phyloP scores from a whole-genome alignment of 2,113 vertebrate species.

The Drymodes brunneopygia region DNA sequence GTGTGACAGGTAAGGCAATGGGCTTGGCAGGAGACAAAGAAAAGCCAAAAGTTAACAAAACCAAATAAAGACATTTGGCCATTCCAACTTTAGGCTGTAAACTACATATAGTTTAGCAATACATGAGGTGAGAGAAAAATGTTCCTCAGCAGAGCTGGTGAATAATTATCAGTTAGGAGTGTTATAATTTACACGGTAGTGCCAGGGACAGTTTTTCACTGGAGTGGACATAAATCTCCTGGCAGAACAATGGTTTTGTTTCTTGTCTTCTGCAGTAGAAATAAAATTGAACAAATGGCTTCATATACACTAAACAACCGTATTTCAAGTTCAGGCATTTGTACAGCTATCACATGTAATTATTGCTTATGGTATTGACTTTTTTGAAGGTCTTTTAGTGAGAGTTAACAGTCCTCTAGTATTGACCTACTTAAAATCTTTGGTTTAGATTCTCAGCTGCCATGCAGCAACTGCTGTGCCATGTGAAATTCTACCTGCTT shows the following conservation, averaged over 20 bases:
- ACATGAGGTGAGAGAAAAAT: neutral
- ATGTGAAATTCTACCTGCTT: neutral
- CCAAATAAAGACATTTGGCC: neutral
- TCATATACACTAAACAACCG: neutral
- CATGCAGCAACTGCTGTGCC: neutral
- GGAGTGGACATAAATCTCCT: neutral
- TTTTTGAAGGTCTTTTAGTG: neutral
- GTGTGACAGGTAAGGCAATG: neutral
- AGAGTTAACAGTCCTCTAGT: neutral
- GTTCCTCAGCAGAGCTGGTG: neutral
- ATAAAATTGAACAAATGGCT: neutral
- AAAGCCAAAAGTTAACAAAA: neutral
- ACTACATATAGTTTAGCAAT: neutral
- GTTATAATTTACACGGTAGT: neutral
- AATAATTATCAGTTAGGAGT: neutral
- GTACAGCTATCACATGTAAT: neutral
- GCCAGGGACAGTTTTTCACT: neutral
- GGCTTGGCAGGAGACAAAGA: neutral
- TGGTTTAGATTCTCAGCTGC: neutral
- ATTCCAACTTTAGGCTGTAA: neutral
- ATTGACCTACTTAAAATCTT: neutral
- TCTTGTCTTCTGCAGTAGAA: neutral
- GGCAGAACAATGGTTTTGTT: neutral
- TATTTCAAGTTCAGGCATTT: neutral
- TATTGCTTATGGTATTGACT: neutral